Evolutionary conservation across 2,888 invertebrate genomes (phyloP), one percentile per base, ranked within the genome.

Genomic region (Stenichneumon culpator): DNA sequence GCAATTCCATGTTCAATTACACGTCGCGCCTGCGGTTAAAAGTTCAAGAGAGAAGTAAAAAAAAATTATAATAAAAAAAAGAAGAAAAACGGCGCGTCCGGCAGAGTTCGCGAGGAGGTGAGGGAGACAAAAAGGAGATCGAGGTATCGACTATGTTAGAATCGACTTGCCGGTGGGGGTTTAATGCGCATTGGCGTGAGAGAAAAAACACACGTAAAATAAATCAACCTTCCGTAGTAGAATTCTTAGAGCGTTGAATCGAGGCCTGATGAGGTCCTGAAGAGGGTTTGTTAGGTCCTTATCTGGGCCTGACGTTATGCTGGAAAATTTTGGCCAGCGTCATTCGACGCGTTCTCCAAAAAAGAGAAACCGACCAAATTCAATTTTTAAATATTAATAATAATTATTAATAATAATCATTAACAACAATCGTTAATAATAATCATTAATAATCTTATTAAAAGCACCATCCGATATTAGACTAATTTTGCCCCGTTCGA

Each of bases 1-100:
- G 90, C 90, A 89, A 89, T 91, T 88, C 89, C 86, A 88, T 86
- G 89, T 91, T 89, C 89, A 89, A 90, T 90, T 90, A 90, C 89
- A 86, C 82, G 82, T 82, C 81, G 88, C 88, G 82, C 87, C 84
- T 84, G 81, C 84, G 87, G 87, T 87, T 79, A 86, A 85, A 77
- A 73, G 79, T 75, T 65, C 79, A 28, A 36, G 54, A 52, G 79
- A 14, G 63, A 47, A 57, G 65, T n/a, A 57, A 70, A 14, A 79
- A n/a, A 65, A 79, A 75, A 39, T 39, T 47, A 47, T 47, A 16
- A 47, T 16, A 57, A 39, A 78, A 25, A 57, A 11, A 25, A 11
- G 4, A 57, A 19, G 11, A 5, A 22, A 57, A 57, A 22, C 14
- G 22, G 25, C 63, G 54, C 54, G 67, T 80, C 50, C 57, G 60